Percentiles rank a stretch among this genome's conserved stretches.
These are phyloP conservation scores for Myotis findleyi DNA, from an alignment of 2,797 vertebrate species.

Conservation along the genomic window DNA sequence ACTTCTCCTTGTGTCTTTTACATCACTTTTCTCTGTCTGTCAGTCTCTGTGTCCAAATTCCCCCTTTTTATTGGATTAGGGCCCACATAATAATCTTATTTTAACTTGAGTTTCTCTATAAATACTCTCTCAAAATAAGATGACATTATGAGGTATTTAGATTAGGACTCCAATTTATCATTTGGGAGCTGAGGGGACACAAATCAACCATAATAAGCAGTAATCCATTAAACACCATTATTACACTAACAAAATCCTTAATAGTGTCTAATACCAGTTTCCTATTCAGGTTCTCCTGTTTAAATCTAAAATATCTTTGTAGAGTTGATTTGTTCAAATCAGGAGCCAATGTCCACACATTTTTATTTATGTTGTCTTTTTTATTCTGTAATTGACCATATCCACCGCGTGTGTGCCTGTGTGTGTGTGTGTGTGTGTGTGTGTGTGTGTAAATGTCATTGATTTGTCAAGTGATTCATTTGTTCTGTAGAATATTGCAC, in stretches of 20 bases:
- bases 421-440: too few relatives aligned
- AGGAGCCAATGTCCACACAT: background rate
- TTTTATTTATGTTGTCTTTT: background rate
- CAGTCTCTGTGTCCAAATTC: background rate
- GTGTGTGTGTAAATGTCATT: background rate
- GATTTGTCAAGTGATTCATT: background rate
- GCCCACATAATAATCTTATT: background rate
- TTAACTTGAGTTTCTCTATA: background rate
- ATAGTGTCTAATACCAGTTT: background rate
- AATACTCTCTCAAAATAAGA: background rate
- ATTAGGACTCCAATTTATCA: background rate
- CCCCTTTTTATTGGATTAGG: background rate
- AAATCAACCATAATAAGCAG: background rate
- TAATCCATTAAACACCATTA: background rate
- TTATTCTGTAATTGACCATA: background rate
- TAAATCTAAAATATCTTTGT: background rate
- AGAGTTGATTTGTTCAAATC: background rate
- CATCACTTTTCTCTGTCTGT: background rate
- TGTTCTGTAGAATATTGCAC: background rate
- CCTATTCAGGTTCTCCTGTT: background rate
- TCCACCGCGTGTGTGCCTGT: too few relatives aligned
- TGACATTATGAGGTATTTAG: background rate
- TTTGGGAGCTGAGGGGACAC: background rate
- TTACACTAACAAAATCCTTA: background rate
- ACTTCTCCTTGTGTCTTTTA: background rate